These are phyloP conservation scores for Chrysodeixis includens DNA, from an alignment of 2,888 invertebrate genomes.

Conservation along the genomic window DNA sequence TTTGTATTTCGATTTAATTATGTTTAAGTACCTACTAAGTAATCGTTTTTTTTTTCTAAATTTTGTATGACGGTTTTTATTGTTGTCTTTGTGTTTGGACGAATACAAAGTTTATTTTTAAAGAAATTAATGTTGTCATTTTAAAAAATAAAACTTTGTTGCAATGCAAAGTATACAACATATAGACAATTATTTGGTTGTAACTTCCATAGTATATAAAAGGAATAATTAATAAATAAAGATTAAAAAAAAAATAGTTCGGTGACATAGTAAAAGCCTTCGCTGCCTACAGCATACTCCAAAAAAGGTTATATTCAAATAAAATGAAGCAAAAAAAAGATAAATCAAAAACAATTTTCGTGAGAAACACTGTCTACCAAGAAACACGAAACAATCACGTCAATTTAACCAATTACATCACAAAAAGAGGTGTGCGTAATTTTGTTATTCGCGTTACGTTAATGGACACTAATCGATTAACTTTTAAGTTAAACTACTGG, in stretches of 20 bases:
- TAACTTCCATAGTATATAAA: not conserved
- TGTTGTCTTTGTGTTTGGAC: too few species aligned
- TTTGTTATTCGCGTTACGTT: conserved; percentile 27
- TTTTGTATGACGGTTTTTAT: too few species aligned
- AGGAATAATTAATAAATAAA: too few species aligned
- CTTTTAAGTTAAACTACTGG: conserved; percentile 36
- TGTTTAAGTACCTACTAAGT: not conserved
- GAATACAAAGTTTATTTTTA: too few species aligned
- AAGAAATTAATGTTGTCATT: too few species aligned
- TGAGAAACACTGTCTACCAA: not conserved
- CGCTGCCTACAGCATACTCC: too few species aligned
- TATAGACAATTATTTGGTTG: not conserved
- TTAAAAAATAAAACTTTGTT: too few species aligned
- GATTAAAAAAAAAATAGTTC: too few species aligned
- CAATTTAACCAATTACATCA: conserved; percentile 30
- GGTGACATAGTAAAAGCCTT: too few species aligned
- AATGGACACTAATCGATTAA: conserved; percentile 22
- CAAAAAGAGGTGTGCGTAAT: conserved; percentile 16
- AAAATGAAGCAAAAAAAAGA: too few species aligned
- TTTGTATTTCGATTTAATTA: not conserved
- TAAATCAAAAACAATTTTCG: not conserved
- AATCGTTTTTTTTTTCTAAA: too few species aligned
- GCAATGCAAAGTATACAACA: not conserved
- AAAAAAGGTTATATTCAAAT: too few species aligned
- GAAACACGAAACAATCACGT: conserved; percentile 1